A percentile compares a stretch with the other conserved stretches of the same genome.
Conservation (phyloP, 2,888 invertebrate genomes). For the Iselma pallidipennis region DNA sequence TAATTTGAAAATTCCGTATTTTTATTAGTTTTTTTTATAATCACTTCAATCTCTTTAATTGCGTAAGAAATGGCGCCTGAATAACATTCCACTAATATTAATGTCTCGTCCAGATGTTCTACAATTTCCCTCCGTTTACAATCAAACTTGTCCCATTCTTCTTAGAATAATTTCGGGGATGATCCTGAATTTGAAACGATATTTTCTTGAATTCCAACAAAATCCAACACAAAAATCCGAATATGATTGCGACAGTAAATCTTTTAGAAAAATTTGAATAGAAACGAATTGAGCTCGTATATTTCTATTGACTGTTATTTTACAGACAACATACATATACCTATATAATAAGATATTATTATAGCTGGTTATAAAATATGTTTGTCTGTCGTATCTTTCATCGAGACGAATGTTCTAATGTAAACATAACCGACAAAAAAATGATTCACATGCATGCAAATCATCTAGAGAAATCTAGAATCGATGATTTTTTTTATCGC, state of each 20-base stretch:
- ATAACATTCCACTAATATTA: constrained; percentile 14
- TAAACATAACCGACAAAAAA: background rate
- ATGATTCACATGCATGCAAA: no score
- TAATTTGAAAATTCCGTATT: background rate
- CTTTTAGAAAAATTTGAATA: no score
- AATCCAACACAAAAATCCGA: background rate
- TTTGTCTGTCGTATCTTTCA: background rate
- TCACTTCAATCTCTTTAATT: constrained; percentile 3
- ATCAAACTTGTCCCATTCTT: constrained; percentile 5
- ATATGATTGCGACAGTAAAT: no score
- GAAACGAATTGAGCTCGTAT: no score
- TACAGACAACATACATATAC: background rate
- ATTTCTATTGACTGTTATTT: background rate
- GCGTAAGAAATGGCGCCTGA: constrained; percentile 6
- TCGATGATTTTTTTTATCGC: background rate
- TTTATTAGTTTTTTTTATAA: no score
- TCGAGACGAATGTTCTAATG: background rate
- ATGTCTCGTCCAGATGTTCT: constrained; percentile 11
- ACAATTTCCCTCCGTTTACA: background rate
- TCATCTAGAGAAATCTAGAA: no score
- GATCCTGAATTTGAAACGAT: background rate
- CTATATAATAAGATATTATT: background rate
- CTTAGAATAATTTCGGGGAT: background rate
- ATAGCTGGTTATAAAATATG: background rate
- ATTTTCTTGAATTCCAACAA: background rate